Evolutionary conservation across 2,797 vertebrate genomes (phyloP).

Genomic region (Poecilia picta): DNA sequence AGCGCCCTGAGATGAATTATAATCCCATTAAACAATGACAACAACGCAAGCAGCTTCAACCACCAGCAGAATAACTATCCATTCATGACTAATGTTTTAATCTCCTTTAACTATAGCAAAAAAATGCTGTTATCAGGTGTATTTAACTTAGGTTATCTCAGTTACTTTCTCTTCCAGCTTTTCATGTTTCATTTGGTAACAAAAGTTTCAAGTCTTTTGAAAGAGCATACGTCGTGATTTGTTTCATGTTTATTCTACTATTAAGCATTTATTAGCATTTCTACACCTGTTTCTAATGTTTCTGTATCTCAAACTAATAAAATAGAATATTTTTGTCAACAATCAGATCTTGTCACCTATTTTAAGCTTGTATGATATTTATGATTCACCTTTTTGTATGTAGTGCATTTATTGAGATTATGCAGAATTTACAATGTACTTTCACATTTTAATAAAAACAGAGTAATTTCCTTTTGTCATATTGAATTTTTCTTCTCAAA

Average conservation of each 20-base stretch:
- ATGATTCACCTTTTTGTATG: background rate
- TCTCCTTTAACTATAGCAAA: background rate
- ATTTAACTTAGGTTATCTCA: background rate
- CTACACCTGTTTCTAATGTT: background rate
- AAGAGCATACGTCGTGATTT: background rate
- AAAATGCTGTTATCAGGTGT: background rate
- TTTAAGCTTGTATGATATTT: background rate
- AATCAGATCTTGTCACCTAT: background rate
- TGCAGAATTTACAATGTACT: background rate
- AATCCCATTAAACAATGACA: background rate
- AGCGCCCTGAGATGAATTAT: background rate
- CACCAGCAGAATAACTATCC: background rate
- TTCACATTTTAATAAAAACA: too few species aligned
- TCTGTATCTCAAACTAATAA: background rate
- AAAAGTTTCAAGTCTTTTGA: background rate
- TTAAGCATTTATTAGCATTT: background rate
- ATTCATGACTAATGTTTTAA: background rate
- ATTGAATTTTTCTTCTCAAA: too few species aligned
- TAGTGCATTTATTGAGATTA: background rate
- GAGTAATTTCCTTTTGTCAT: background rate
- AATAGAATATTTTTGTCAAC: background rate
- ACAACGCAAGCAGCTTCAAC: background rate
- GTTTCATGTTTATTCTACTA: background rate
- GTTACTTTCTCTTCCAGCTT: background rate
- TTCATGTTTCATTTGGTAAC: background rate